Evolutionary conservation across 2,113 vertebrate genomes (phyloP).

Genomic region (Xiphophorus hellerii): DNA sequence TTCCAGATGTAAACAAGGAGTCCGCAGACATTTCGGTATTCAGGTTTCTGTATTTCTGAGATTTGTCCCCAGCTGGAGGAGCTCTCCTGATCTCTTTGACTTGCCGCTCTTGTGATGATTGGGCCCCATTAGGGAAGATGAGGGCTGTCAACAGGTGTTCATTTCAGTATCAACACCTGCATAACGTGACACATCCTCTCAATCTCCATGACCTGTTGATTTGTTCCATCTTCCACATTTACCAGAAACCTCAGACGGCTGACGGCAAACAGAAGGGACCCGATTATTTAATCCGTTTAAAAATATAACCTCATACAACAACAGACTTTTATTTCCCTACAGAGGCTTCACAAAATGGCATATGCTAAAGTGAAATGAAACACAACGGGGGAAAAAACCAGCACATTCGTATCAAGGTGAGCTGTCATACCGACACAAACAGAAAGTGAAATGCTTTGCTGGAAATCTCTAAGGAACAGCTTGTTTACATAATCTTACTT

Average conservation of each 20-base stretch:
- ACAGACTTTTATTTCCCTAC: background rate
- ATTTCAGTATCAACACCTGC: conserved; percentile 31
- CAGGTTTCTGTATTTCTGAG: conserved; percentile 23
- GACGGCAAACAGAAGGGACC: background rate
- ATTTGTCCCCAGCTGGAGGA: conserved; percentile 14
- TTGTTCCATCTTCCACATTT: conserved; percentile 1
- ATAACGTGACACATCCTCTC: conserved; percentile 21
- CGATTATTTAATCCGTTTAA: conserved; percentile 32
- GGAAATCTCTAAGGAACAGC: conserved; percentile 30
- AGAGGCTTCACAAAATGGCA: conserved; percentile 26
- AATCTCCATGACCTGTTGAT: conserved; percentile 50
- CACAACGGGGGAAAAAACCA: conserved; percentile 9
- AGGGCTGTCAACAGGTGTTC: conserved; percentile 34
- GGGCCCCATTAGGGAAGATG: conserved; percentile 42
- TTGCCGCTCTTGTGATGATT: conserved; percentile 29
- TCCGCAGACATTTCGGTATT: background rate
- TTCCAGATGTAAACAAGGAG: no score
- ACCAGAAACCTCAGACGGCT: conserved; percentile 7
- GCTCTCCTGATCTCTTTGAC: conserved; percentile 25
- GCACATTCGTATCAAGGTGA: conserved; percentile 11
- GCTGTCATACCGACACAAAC: conserved; percentile 7
- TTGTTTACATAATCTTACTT: conserved; percentile 27
- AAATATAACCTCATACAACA: background rate
- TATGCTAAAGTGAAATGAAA: conserved; percentile 16
- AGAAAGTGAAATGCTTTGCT: conserved; percentile 25